phyloP scores from a whole-genome alignment of 2,888 invertebrate species.

The Arge pagana region DNA sequence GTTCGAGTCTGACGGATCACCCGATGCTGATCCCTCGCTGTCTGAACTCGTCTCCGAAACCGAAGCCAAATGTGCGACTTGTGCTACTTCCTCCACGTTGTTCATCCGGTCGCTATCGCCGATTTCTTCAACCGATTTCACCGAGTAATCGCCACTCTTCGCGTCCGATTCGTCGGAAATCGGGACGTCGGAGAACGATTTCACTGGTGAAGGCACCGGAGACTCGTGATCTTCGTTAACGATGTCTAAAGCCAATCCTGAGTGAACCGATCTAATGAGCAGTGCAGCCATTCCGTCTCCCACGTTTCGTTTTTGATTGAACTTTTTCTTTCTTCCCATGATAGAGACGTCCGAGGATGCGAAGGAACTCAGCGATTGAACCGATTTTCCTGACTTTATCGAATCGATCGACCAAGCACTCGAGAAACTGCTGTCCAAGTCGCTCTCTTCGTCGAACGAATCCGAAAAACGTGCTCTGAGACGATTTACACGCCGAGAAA shows the following conservation, averaged over 20 bases:
- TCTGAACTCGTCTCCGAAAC: conserved; percentile 50
- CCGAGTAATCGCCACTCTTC: conserved; percentile 24
- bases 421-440: conserved; percentile 49
- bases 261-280: conserved; percentile 66
- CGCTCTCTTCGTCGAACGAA: conserved; percentile 58
- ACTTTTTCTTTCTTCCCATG: conserved; percentile 38
- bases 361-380: conserved; percentile 38
- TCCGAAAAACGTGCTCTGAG: conserved; percentile 64
- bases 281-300: conserved; percentile 70
- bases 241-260: conserved; percentile 44
- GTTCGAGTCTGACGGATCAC: conserved; percentile 47
- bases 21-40: conserved; percentile 45
- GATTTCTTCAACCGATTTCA: not conserved
- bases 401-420: conserved; percentile 38
- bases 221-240: conserved; percentile 49
- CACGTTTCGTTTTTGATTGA: conserved; percentile 54
- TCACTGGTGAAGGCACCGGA: conserved; percentile 42
- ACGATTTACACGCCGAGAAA: conserved; percentile 67
- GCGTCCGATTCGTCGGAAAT: conserved; percentile 6
- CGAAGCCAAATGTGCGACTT: conserved; percentile 31
- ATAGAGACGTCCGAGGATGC: conserved; percentile 37
- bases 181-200: conserved; percentile 34
- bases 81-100: no score
- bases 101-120: not conserved
- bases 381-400: conserved; percentile 38